Base-by-base conservation (phyloP, 2,113 vertebrate genomes). In the Ivindomyrus marchei region DNA sequence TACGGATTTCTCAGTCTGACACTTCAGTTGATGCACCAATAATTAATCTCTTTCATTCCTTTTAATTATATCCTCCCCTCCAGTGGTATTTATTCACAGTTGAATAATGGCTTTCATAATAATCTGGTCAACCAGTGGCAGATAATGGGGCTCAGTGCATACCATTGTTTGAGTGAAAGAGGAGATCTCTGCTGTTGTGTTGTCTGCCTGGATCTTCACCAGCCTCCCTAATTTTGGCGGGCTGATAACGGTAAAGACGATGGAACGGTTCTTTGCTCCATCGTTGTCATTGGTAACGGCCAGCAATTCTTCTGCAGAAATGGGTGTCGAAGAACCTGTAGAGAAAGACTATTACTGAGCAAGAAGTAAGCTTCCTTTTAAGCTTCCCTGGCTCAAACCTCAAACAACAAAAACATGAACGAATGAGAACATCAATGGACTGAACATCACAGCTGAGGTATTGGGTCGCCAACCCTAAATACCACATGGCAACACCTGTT, bases 151-250 rank as follows among this genome's bases (percentile, higher is more conserved):
- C 45, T 87, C 27, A 89, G 92, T 45, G 93, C 97, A 97, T 94
- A 97, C 97, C 98, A 98, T 97, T 42, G 92, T 92, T 89, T 98
- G 97, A 0, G 96, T 98, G 94, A 99, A 99, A 90, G 94, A 92
- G 74, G 95, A 94, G 90, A 97, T 93, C 70, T 97, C 96, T 90
- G 93, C 92, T 3, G 95, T 95, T 47, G 92, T 93, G 90, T 96
- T 95, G 90, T 96, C 94, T 17, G 94, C 90, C 92, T 92, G 93
- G 66, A 93, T 89, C 89, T 49, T 92, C 89, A 97, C 93, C 92
- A 99, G 93, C 85, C 93, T 97, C 85, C 98, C 97, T 85, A 97
- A 94, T 90, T 96, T 96, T 3, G 97, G 97, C 66, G 94, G 94
- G 88, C 91, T 95, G 31, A 96, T 89, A 89, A 97, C 89, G 49